phyloP scores from a whole-genome alignment of 2,888 invertebrate genomes.

The Nemoura dubitans region DNA sequence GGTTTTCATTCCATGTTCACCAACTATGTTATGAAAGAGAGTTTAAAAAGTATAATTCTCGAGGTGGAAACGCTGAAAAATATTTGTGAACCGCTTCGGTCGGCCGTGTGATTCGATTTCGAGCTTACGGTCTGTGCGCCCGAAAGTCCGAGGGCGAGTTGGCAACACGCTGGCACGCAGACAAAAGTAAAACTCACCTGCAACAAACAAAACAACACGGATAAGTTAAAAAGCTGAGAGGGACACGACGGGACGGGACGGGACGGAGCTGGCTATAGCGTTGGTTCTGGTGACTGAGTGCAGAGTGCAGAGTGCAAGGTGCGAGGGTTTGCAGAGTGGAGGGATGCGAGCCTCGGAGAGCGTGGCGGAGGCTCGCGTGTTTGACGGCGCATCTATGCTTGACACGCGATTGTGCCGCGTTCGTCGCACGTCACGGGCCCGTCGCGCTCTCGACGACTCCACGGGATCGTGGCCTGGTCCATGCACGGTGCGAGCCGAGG shows the following conservation, averaged over 20 bases:
- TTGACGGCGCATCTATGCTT: background rate
- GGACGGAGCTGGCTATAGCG: background rate
- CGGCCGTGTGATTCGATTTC: background rate
- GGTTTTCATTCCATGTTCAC: background rate
- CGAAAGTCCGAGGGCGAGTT: background rate
- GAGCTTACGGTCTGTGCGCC: background rate
- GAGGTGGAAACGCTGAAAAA: conserved; percentile 1
- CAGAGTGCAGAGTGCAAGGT: too few species aligned
- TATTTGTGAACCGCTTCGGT: background rate
- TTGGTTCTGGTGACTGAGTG: background rate
- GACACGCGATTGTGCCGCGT: background rate
- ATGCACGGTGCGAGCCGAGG: too few species aligned
- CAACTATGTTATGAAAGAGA: background rate
- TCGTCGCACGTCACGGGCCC: too few species aligned
- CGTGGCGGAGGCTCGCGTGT: background rate
- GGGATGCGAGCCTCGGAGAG: background rate
- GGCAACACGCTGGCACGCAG: background rate
- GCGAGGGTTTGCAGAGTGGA: background rate
- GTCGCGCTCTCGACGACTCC: too few species aligned
- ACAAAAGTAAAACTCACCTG: background rate
- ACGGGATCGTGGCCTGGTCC: too few species aligned
- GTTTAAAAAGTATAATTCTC: background rate
- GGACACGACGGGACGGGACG: background rate
- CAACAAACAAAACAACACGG: background rate
- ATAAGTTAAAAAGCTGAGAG: background rate